These are phyloP conservation scores for Melanotaenia duboulayi DNA, from an alignment of 2,113 vertebrate genomes.

Conservation along the genomic window DNA sequence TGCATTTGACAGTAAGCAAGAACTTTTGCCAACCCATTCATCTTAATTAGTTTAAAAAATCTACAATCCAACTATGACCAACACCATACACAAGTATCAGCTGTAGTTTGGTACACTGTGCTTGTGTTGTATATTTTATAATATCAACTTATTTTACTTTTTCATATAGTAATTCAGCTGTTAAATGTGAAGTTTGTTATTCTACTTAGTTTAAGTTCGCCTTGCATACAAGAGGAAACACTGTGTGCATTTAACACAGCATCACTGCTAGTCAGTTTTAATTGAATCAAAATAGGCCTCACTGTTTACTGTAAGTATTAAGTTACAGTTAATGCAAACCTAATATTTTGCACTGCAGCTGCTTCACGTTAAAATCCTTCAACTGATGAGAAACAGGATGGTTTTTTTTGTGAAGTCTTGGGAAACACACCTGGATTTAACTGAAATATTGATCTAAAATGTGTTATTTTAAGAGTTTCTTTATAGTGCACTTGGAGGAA, in stretches of 20 bases:
- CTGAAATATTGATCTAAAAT: not conserved
- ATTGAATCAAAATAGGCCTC: conserved; percentile 3
- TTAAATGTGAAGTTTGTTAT: not conserved
- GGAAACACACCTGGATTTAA: conserved; percentile 4
- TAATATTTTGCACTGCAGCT: conserved; percentile 16
- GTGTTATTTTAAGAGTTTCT: not conserved
- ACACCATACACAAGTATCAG: not conserved
- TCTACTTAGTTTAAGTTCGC: not conserved
- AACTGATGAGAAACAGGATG: conserved; percentile 7
- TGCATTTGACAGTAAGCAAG: conserved; percentile 2
- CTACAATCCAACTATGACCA: not conserved
- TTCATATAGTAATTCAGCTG: not conserved
- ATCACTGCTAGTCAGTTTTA: not conserved
- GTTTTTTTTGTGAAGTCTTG: conserved; percentile 10
- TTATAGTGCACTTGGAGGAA: not conserved
- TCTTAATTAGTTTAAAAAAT: not conserved
- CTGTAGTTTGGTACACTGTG: not conserved
- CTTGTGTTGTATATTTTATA: not conserved
- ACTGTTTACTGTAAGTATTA: conserved; percentile 11
- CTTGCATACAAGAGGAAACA: not conserved
- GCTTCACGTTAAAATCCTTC: conserved; percentile 6
- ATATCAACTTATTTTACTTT: not conserved
- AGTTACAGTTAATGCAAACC: conserved; percentile 17
- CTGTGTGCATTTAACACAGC: not conserved
- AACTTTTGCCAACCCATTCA: not conserved